A percentile compares a stretch with the other conserved stretches of the same genome.
phyloP scores from a whole-genome alignment of 2,113 vertebrate genomes.

The Reinhardtius hippoglossoides region DNA sequence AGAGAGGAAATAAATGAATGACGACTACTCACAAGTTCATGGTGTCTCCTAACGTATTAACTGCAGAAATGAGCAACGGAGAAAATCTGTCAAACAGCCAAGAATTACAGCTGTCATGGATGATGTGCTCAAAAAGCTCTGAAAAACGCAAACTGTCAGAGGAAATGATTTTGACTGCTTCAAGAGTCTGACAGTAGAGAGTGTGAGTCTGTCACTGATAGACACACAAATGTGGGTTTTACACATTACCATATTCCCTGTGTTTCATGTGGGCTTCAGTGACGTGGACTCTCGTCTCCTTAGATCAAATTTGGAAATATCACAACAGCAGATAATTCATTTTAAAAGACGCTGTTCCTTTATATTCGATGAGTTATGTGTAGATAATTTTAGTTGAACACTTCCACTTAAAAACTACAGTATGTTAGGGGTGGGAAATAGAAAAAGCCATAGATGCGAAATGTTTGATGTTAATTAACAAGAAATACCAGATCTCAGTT shows the following conservation, averaged over 20 bases:
- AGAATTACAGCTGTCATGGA: slow-evolving; percentile 1
- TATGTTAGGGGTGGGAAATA: background rate
- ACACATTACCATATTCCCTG: background rate
- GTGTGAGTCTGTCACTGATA: background rate
- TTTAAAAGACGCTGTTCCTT: too few relatives aligned
- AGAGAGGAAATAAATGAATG: background rate
- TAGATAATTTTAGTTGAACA: too few relatives aligned
- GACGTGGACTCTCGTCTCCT: background rate
- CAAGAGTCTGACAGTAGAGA: background rate
- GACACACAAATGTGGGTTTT: background rate
- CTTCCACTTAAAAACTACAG: too few relatives aligned
- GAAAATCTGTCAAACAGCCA: background rate
- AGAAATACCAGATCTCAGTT: too few relatives aligned
- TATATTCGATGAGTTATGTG: too few relatives aligned
- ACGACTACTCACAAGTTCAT: background rate
- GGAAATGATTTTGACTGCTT: background rate
- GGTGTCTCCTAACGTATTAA: background rate
- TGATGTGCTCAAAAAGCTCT: background rate
- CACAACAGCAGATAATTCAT: background rate
- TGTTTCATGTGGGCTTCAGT: background rate
- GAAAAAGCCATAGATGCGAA: background rate
- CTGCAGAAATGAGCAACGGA: background rate
- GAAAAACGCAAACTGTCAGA: background rate
- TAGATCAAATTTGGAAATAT: background rate
- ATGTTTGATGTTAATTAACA: background rate